Evolutionary conservation across 2,888 invertebrate genomes (phyloP).

Genomic region (Agriotes lineatus): DNA sequence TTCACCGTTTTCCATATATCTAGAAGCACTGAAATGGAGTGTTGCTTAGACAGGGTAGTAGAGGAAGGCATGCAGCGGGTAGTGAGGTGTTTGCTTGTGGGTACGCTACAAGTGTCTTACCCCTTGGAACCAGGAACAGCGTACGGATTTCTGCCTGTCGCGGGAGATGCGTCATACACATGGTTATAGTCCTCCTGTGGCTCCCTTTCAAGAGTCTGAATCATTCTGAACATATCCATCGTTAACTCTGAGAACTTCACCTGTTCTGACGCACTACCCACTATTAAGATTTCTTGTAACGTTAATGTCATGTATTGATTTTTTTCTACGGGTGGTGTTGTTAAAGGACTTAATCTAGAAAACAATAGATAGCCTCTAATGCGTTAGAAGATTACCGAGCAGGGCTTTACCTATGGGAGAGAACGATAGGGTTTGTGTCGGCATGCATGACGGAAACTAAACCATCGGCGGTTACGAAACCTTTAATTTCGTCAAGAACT

Average conservation of each 20-base stretch:
- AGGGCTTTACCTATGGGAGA: conserved; percentile 82
- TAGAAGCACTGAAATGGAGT: conserved; percentile 48
- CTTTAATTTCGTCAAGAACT: conserved; percentile 93
- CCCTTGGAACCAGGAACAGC: conserved; percentile 64
- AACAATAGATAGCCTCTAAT: not conserved
- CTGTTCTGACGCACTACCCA: conserved; percentile 94
- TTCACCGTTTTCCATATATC: conserved; percentile 78
- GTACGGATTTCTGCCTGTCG: conserved; percentile 75
- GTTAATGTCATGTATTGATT: conserved; percentile 87
- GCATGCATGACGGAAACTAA: conserved; percentile 90
- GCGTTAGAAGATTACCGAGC: not conserved
- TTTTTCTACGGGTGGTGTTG: conserved; percentile 90
- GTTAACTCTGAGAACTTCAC: conserved; percentile 97
- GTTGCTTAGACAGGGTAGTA: conserved; percentile 13
- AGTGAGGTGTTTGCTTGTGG: conserved; percentile 1
- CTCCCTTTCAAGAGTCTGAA: conserved; percentile 94
- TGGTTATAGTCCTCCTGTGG: conserved; percentile 86
- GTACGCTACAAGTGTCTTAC: conserved; percentile 47
- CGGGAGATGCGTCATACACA: conserved; percentile 78
- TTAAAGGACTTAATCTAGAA: conserved; percentile 81
- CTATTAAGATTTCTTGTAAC: conserved; percentile 93
- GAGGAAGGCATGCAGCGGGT: not conserved
- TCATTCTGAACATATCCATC: conserved; percentile 97
- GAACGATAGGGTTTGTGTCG: conserved; percentile 85
- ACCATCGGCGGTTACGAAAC: conserved; percentile 93